Evolutionary conservation across 2,113 vertebrate species (phyloP), one percentile per base, ranked within the genome.

Genomic region (Dicaeum eximium): DNA sequence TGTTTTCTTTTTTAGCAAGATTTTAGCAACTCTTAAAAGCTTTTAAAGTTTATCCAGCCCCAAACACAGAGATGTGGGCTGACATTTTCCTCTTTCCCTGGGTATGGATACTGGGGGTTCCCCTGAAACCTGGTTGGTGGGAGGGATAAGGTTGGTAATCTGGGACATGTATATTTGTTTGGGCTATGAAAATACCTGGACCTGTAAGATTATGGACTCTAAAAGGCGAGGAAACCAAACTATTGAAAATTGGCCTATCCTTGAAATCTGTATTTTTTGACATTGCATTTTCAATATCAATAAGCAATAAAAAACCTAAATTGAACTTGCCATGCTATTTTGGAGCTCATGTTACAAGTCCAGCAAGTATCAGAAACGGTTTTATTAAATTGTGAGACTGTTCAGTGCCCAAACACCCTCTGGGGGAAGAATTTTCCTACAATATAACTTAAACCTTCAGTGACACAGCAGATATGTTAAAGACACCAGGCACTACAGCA

Each of bases 201-300:
- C 37, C 31, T 69, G 2, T 28, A 86, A 45, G 15, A 28, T 33
- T 28, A 37, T 0, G 0, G 27, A 23, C 3, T 53, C 37, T 33
- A 53, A 78, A 23, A 38, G 72, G 33, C 12, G 53, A 69, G 23
- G 27, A 38, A 38, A 19, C 23, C 15, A 23, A 69, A 38, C 18
- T 15, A 6, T 6, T 60, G 38, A 60, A 23, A 69, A 60, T 2
- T 51, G 11, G 9, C 53, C 33, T 27, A 33, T n/a, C 23, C 10
- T 28, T 78, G 48, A 23, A 23, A 6, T 33, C 33, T 37, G 5
- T 23, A 5, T 3, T 44, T 77, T 37, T 42, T 69, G 27, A 44
- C 64, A 58, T 28, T 19, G 23, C 54, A 13, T 33, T 69, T 60
- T 11, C 22, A 45, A 5, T 53, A n/a, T 33, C 38, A 60, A 8